Evolutionary conservation across 1,140 invertebrate species (phyloP).

Genomic region (Macrobrachium nipponense): DNA sequence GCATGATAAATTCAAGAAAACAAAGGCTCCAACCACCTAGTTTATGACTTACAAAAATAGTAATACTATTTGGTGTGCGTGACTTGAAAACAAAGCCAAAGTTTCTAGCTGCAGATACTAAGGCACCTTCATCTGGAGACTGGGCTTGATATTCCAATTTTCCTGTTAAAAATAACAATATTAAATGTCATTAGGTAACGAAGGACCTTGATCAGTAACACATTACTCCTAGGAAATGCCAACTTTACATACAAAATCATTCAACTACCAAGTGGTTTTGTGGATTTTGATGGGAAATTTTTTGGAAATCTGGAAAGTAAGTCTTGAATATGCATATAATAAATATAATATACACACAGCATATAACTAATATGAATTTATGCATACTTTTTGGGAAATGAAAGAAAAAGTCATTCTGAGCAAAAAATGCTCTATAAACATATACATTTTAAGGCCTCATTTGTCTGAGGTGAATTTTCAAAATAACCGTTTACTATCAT

Average conservation of each 20-base stretch:
- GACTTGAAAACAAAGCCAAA: slow-evolving; percentile 99
- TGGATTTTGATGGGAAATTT: too few relatives aligned
- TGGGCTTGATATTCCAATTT: slow-evolving; percentile 86
- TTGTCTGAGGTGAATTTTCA: too few relatives aligned
- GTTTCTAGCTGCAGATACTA: slow-evolving; percentile 97
- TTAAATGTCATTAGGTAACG: not conserved
- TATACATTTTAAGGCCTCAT: too few relatives aligned
- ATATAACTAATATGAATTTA: too few relatives aligned
- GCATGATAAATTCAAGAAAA: too few relatives aligned
- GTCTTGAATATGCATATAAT: too few relatives aligned
- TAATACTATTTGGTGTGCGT: slow-evolving; percentile 92
- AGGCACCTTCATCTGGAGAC: slow-evolving; percentile 96
- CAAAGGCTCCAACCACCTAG: not conserved
- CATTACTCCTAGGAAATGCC: slow-evolving; percentile 28
- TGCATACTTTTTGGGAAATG: too few relatives aligned
- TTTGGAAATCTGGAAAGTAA: too few relatives aligned
- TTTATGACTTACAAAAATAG: slow-evolving; percentile 74
- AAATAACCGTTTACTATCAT: too few relatives aligned
- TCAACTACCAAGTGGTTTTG: not conserved
- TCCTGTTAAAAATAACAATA: slow-evolving; percentile 72
- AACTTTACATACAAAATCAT: not conserved
- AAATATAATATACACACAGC: too few relatives aligned
- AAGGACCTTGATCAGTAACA: slow-evolving; percentile 42
- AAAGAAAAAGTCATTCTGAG: too few relatives aligned
- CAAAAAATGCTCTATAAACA: too few relatives aligned